A percentile compares a stretch with the other conserved stretches of the same genome.
Evolutionary conservation across 2,888 invertebrate genomes (phyloP).

Genomic region (Lypha dubia): DNA sequence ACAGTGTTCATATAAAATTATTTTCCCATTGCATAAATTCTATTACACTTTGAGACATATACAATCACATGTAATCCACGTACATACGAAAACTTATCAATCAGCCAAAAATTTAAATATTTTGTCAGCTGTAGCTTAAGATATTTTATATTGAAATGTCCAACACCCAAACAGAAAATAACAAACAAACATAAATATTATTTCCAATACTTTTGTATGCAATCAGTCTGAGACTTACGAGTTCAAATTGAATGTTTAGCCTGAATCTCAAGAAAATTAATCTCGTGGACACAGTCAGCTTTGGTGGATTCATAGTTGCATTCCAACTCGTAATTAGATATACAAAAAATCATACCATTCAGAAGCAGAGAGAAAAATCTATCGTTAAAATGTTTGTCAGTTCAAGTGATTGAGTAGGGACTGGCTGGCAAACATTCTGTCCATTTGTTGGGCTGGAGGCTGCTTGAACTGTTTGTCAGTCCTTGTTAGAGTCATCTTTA

Average conservation of each 20-base stretch:
- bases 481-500: conserved; percentile 37
- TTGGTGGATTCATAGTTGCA: conserved; percentile 33
- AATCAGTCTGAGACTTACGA: conserved; percentile 13
- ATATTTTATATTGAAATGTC: conserved; percentile 52
- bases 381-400: conserved; percentile 68
- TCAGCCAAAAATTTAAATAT: conserved; percentile 80
- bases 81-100: conserved; percentile 53
- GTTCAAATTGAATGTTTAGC: conserved; percentile 14
- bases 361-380: conserved; percentile 38
- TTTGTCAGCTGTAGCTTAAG: conserved; percentile 76
- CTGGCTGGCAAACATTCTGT: conserved; percentile 29
- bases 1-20: neutral
- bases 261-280: conserved; percentile 47
- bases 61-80: conserved; percentile 1
- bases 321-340: conserved; percentile 8
- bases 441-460: conserved; percentile 19
- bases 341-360: conserved; percentile 13
- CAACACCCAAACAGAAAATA: conserved; percentile 57
- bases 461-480: conserved; percentile 19
- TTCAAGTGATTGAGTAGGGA: conserved; percentile 67
- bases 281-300: conserved; percentile 47
- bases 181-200: conserved; percentile 47
- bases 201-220: conserved; percentile 6
- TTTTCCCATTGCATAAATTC: conserved; percentile 35
- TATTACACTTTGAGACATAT: conserved; percentile 18